Conservation (phyloP, 2,797 vertebrate genomes). For the Parauchenoglanis ngamensis region DNA sequence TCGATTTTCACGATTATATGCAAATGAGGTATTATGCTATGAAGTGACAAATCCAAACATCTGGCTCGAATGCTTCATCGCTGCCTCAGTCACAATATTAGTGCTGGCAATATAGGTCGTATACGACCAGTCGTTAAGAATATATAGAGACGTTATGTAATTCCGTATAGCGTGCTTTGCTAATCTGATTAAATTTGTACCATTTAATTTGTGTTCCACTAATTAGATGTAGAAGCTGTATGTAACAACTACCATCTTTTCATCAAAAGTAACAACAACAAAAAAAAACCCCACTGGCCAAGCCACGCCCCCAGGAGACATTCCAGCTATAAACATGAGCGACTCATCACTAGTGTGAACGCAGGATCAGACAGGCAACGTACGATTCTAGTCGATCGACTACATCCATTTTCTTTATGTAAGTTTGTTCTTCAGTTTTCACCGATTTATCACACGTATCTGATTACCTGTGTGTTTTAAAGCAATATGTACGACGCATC, state of each 20-base stretch:
- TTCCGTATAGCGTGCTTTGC: not conserved
- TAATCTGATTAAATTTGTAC: not conserved
- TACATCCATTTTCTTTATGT: not conserved
- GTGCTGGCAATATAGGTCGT: no score
- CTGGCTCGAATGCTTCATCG: not conserved
- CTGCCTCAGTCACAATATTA: not conserved
- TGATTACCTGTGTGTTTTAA: not conserved
- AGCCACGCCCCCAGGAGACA: not conserved
- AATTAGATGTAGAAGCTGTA: not conserved
- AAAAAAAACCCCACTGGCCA: not conserved
- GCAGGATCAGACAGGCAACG: not conserved
- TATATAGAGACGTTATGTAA: not conserved
- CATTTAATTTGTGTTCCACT: not conserved
- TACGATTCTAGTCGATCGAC: not conserved
- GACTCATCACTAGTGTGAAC: not conserved
- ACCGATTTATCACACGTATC: not conserved
- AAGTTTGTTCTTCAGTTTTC: not conserved
- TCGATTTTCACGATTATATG: no score
- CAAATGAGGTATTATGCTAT: not conserved
- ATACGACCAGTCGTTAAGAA: not conserved
- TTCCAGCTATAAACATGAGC: not conserved
- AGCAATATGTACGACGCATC: not conserved
- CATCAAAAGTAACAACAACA: not conserved
- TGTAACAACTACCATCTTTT: not conserved
- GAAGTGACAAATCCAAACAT: not conserved